Evolutionary conservation across 2,113 vertebrate species (phyloP), one percentile per base, ranked within the genome.

Genomic region (Thermophis baileyi): DNA sequence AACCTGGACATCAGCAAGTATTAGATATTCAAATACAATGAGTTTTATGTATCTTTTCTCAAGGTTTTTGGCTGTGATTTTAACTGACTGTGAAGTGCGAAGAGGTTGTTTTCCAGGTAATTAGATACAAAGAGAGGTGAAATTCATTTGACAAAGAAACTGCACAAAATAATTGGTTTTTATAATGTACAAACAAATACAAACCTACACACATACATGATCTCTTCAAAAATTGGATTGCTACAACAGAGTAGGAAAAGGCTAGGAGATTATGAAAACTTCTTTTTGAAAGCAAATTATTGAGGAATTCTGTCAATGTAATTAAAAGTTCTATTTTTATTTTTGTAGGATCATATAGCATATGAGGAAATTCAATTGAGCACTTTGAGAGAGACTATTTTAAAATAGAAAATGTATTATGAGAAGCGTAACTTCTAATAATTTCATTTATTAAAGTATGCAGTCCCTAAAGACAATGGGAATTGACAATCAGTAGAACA

Each of bases 1-100:
- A 95, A 94, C 95, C 94, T 94, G 91, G 92, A 95, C 92, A 95
- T 93, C 90, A 95, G 93, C 90, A 92, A 93, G 51, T 94, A 95
- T 91, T 94, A 95, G 92, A 89, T 55, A 95, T 93, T 93, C 94
- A 91, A 93, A 93, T 50, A 87, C 0, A 0, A 94, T 96, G 89
- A 91, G 27, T 95, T 95, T 63, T 91, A n/a, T 94, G 51, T 86
- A 92, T 94, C 87, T 95, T 95, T 95, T 92, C 3, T 1, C 90
- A 46, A 81, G 87, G 24, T 74, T 94, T 95, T 89, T 94, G 87
- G 63, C 63, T 93, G 81, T 63, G 92, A 89, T 94, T 95, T 86
- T 90, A 95, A 91, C 14, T 92, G 87, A 54, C 93, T 95, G 93
- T 96, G 95, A 94, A 95, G 89, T 94, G 90, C 87, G 94, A 18